Conservation (phyloP, 2,113 vertebrate genomes). For the Regulus satrapa region DNA sequence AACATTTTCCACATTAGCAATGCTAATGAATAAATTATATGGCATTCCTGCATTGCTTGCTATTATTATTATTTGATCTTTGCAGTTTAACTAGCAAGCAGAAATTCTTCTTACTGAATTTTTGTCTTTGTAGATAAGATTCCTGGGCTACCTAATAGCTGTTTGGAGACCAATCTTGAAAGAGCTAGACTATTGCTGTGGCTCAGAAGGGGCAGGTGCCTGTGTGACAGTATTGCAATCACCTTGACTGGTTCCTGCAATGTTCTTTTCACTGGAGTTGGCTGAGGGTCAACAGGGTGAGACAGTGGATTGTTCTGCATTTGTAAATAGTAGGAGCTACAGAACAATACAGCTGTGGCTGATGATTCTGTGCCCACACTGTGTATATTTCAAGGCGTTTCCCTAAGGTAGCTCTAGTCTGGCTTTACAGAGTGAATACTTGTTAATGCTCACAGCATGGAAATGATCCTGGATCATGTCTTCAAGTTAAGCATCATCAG, state of each 20-base stretch:
- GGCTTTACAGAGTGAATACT: background rate
- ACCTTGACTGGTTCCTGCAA: background rate
- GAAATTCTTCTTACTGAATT: background rate
- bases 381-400: background rate
- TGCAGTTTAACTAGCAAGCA: background rate
- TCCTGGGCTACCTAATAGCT: background rate
- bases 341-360: background rate
- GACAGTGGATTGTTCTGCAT: background rate
- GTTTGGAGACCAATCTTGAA: background rate
- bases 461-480: background rate
- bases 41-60: background rate
- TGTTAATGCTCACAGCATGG: background rate
- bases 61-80: slow-evolving; percentile 20
- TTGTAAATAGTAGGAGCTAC: background rate
- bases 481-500: background rate
- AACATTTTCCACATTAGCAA: background rate
- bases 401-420: background rate
- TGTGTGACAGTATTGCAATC: background rate
- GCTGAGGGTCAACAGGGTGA: background rate
- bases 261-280: background rate
- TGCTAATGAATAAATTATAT: slow-evolving; percentile 36
- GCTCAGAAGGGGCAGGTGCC: background rate
- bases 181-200: background rate
- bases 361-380: background rate
- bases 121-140: background rate